Evolutionary conservation across 30 jellyfish, hydroid and myxozoan species (phyloP).

Genomic region (Hydractinia echinata): DNA sequence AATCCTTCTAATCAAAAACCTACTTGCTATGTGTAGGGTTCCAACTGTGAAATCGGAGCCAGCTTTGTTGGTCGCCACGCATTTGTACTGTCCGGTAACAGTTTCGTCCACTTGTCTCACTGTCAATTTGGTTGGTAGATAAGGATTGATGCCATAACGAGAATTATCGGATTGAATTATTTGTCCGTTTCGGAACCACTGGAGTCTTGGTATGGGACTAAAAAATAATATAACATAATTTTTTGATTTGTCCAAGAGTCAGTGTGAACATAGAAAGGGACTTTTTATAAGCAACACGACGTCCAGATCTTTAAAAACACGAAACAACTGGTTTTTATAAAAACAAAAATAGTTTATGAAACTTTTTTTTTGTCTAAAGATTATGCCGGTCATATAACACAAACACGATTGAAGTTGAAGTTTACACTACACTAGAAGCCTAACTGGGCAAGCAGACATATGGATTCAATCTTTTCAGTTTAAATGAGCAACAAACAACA

Average conservation of each 20-base stretch:
- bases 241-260: neutral
- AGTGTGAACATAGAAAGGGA: neutral
- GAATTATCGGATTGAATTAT: constrained; percentile 16
- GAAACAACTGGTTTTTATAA: neutral
- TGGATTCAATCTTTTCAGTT: too few relatives aligned
- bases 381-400: too few relatives aligned
- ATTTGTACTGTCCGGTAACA: constrained; percentile 23
- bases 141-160: constrained; percentile 16
- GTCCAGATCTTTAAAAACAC: neutral
- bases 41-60: constrained; percentile 22
- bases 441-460: too few relatives aligned
- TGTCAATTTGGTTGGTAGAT: constrained; percentile 25
- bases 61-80: constrained; percentile 18
- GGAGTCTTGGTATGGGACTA: constrained; percentile 26
- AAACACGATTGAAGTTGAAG: too few relatives aligned
- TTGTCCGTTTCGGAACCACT: constrained; percentile 33
- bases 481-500: too few relatives aligned
- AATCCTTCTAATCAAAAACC: neutral
- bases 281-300: neutral
- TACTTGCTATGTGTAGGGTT: constrained; percentile 14
- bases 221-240: neutral
- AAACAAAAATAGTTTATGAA: neutral
- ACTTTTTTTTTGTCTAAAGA: too few relatives aligned
- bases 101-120: constrained; percentile 1
- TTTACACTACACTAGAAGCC: too few relatives aligned